Base-by-base conservation (phyloP, 2,113 vertebrate genomes). In the Periophthalmus modestus region DNA sequence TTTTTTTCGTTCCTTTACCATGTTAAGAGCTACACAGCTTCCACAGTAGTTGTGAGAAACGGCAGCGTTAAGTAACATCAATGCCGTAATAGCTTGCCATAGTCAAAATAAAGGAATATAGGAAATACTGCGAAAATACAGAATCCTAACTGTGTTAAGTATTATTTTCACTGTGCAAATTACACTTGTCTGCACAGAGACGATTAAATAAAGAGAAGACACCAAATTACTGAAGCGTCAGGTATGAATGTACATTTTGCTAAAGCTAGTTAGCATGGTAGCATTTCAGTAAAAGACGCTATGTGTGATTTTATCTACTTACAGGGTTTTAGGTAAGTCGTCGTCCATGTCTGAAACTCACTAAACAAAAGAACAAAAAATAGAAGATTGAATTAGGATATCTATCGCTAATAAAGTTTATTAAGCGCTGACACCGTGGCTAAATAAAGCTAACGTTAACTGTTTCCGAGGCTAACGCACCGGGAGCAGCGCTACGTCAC, bases 271-370 rank as follows among this genome's bases (percentile, higher is more conserved):
- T 65, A 65, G 62, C 62, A 65, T 65, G 10, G 0, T n/a, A 39
- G 15, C 62, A 18, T 18, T 43, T 13, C 34, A 65, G 19, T n/a
- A 63, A 62, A 62, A 33, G 14, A 33, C 2, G 24, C 14, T 62
- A 55, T 46, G 6, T 23, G 15, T 39, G n/a, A 54, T 34, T 28
- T 75, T 46, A 73, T 69, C 14, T 70, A 92, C 93, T 93, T 85
- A 94, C 93, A 94, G 84, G 69, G 93, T 94, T 91, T 80, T 94
- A 4, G 93, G 93, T 75, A 93, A 82, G 57, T 94, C 94, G 87
- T 94, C 94, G 73, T 94, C 94, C 94, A 94, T 94, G 66, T 14
- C 79, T 71, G 66, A 75, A 86, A 34, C 16, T 46, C 52, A 76
- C 61, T 66, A 66, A 73, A 47, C 72, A 19, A 24, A 57, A 61